Conservation (phyloP, 2,797 vertebrate species). For the Pitangus sulphuratus region DNA sequence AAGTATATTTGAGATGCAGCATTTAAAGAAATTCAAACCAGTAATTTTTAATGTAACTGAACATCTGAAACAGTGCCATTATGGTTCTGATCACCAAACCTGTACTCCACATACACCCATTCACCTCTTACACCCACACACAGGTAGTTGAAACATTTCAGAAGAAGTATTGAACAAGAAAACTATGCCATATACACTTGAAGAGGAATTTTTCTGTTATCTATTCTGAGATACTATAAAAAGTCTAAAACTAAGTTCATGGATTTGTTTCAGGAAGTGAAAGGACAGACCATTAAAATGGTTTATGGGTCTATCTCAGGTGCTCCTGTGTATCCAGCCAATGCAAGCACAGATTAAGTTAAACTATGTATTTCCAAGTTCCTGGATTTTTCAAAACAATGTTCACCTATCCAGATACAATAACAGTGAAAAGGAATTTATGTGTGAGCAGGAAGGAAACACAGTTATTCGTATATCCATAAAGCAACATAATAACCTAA, state of each 20-base stretch:
- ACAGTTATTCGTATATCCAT: not conserved
- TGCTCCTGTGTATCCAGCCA: not conserved
- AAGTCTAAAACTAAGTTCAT: not conserved
- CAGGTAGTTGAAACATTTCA: not conserved
- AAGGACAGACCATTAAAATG: not conserved
- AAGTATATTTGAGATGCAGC: not conserved
- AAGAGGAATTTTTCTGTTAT: not conserved
- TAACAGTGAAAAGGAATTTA: not conserved
- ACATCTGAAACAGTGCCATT: not conserved
- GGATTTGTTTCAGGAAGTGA: not conserved
- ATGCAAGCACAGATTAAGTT: not conserved
- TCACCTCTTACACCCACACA: not conserved
- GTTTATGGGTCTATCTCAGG: not conserved
- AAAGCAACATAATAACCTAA: not conserved
- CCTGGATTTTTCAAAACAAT: not conserved
- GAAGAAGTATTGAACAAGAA: not conserved
- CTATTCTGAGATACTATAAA: not conserved
- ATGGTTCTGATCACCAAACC: not conserved
- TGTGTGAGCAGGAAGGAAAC: not conserved
- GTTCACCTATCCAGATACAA: not conserved
- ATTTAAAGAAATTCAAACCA: not conserved
- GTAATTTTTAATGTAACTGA: not conserved
- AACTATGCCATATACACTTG: not conserved
- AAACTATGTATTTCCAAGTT: not conserved
- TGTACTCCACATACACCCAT: not conserved